Evolutionary conservation across 2,797 vertebrate species (phyloP).

Genomic region (Hemibagrus guttatus): DNA sequence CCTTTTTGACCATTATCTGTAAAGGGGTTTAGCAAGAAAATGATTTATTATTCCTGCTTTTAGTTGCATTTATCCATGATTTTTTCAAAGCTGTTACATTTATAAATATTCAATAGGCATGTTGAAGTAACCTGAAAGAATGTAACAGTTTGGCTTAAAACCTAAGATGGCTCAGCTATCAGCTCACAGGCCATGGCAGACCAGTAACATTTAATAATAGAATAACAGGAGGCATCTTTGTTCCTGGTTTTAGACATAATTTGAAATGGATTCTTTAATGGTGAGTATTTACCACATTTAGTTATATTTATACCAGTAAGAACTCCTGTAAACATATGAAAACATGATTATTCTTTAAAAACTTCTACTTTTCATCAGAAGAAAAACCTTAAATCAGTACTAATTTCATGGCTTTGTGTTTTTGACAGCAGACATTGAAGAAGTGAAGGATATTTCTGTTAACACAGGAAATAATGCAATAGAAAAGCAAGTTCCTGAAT

Average conservation of each 20-base stretch:
- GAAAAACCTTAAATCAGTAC: background rate
- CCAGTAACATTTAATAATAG: background rate
- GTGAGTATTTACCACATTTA: background rate
- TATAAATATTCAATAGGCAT: background rate
- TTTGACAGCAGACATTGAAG: background rate
- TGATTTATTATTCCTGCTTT: background rate
- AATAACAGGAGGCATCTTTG: background rate
- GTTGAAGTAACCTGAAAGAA: background rate
- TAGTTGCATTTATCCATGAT: background rate
- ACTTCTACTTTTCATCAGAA: background rate
- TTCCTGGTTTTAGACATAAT: background rate
- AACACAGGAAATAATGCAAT: constrained; percentile 6
- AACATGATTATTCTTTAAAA: background rate
- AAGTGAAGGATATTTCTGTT: background rate
- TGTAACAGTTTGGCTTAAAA: no score
- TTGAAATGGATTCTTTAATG: background rate
- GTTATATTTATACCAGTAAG: background rate
- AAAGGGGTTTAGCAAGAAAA: background rate
- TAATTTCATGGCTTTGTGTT: background rate
- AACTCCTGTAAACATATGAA: background rate
- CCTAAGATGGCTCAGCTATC: background rate
- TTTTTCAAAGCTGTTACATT: background rate
- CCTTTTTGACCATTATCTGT: background rate
- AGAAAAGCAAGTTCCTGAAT: background rate
- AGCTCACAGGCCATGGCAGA: background rate